phyloP scores from a whole-genome alignment of 1,140 invertebrate species.

The Venturia canescens region DNA sequence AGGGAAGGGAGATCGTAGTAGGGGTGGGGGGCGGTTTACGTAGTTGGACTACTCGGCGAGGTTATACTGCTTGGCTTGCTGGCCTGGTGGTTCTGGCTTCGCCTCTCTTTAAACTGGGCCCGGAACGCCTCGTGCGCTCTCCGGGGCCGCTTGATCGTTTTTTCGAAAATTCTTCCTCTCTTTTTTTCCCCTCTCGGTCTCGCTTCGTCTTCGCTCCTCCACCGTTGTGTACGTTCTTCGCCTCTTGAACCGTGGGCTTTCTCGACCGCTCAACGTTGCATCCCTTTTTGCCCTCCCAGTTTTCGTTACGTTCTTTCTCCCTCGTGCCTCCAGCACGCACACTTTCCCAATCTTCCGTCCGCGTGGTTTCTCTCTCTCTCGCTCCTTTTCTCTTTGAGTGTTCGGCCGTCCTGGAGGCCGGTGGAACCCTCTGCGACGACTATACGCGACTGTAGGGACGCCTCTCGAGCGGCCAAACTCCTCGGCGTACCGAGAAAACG shows the following conservation, averaged over 20 bases:
- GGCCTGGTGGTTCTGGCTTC: conserved; percentile 3
- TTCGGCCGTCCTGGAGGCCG: background rate
- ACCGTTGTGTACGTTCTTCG: background rate
- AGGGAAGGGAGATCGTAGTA: background rate
- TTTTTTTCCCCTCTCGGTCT: conserved; percentile 40
- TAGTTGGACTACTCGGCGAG: conserved; percentile 32
- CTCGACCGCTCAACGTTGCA: background rate
- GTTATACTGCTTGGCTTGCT: background rate
- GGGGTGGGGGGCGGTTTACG: background rate
- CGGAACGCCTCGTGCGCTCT: conserved; percentile 54
- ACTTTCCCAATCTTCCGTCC: conserved; percentile 15
- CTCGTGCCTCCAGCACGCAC: background rate
- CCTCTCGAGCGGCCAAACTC: background rate
- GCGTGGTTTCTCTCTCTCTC: conserved; percentile 6
- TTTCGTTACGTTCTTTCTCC: conserved; percentile 22
- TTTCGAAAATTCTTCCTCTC: conserved; percentile 57
- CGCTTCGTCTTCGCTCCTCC: conserved; percentile 3
- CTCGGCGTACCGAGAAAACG: conserved; percentile 4
- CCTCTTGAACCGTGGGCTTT: background rate
- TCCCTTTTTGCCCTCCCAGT: conserved; percentile 12
- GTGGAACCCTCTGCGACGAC: background rate
- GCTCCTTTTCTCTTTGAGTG: background rate
- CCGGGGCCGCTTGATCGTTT: conserved; percentile 58
- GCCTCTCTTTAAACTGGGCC: conserved; percentile 61
- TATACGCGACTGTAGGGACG: background rate